These are phyloP conservation scores for Gymnosoma rotundatum DNA, from an alignment of 2,888 invertebrate species.

Conservation along the genomic window DNA sequence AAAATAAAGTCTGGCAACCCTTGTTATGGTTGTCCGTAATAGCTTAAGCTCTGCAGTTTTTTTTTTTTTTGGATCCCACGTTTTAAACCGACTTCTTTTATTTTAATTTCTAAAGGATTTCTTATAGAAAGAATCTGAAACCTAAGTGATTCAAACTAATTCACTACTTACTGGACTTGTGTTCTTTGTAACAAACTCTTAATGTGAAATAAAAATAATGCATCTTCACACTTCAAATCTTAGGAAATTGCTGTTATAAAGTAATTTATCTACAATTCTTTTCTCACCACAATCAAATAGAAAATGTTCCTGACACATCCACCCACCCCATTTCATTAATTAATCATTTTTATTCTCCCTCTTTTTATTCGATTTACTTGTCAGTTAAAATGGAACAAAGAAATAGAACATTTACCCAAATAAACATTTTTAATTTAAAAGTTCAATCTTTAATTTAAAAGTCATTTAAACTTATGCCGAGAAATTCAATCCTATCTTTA, in stretches of 20 bases:
- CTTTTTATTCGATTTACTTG: background rate
- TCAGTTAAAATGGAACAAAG: conserved; percentile 13
- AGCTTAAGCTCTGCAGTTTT: no score
- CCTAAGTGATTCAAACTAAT: no score
- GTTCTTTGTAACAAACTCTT: no score
- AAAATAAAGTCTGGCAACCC: no score
- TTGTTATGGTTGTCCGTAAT: no score
- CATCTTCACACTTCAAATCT: no score
- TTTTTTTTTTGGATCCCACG: no score
- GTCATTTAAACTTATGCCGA: conserved; percentile 25
- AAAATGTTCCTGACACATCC: conserved; percentile 4
- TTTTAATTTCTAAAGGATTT: no score
- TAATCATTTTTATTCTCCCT: background rate
- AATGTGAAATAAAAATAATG: no score
- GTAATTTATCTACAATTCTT: conserved; percentile 17
- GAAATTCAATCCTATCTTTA: background rate
- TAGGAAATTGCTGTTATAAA: background rate
- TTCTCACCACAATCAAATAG: conserved; percentile 41
- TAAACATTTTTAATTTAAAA: conserved; percentile 8
- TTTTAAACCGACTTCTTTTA: no score
- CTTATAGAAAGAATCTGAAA: no score
- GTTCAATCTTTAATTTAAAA: conserved; percentile 42
- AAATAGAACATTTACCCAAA: background rate
- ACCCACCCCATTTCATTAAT: conserved; percentile 25
- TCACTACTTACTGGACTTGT: no score